These are phyloP conservation scores for Cataglyphis rosenhaueri DNA, from an alignment of 2,888 invertebrate species.

Conservation along the genomic window DNA sequence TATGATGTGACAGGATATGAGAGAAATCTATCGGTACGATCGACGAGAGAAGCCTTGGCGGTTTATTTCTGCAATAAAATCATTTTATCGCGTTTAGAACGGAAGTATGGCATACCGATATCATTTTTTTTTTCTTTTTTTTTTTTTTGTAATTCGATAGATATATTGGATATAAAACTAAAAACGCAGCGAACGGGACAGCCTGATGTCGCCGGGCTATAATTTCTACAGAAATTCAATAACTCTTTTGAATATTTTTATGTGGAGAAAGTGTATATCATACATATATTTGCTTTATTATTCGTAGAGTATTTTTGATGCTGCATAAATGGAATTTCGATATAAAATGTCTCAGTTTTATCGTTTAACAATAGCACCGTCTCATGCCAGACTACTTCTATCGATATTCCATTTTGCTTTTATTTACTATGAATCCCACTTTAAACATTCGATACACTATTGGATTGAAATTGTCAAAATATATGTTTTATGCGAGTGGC, in stretches of 20 bases:
- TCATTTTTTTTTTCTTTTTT: neutral
- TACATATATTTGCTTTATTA: constrained; percentile 70
- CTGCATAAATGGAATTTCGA: constrained; percentile 69
- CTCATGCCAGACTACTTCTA: constrained; percentile 35
- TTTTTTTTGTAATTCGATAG: constrained; percentile 21
- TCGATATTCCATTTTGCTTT: constrained; percentile 70
- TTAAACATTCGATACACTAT: constrained; percentile 66
- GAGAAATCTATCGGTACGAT: constrained; percentile 57
- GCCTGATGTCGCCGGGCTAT: neutral
- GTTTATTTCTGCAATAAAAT: constrained; percentile 70
- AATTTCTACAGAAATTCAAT: neutral
- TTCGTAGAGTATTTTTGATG: constrained; percentile 58
- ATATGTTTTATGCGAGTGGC: constrained; percentile 18
- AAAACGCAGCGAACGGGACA: constrained; percentile 16
- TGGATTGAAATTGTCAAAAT: constrained; percentile 64
- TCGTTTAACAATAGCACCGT: constrained; percentile 71
- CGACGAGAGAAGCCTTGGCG: constrained; percentile 39
- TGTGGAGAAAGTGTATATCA: constrained; percentile 36
- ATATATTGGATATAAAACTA: constrained; percentile 16
- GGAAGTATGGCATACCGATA: constrained; percentile 36
- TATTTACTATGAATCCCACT: constrained; percentile 65
- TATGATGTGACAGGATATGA: constrained; percentile 49
- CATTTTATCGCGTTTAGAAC: constrained; percentile 55
- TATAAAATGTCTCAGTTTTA: constrained; percentile 66
- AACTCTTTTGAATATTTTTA: constrained; percentile 13